phyloP scores from a whole-genome alignment of 1,140 invertebrate species.

The Trichogramma pretiosum region DNA sequence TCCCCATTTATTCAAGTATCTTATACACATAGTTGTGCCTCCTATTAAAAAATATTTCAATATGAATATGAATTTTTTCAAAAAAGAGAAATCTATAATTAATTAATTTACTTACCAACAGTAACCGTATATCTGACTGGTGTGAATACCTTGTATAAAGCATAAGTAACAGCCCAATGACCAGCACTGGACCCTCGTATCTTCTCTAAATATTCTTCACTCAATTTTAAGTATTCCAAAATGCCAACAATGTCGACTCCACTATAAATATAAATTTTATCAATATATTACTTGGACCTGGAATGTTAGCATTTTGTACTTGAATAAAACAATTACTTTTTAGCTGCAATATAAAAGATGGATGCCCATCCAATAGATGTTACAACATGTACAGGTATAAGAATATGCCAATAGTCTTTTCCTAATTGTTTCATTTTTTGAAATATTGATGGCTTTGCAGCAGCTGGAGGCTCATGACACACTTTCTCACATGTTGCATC shows the following conservation, averaged over 20 bases:
- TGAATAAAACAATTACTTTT: too few species aligned
- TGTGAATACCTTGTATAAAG: constrained; percentile 84
- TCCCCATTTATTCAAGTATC: constrained; percentile 48
- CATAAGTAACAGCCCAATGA: constrained; percentile 79
- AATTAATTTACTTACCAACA: constrained; percentile 52
- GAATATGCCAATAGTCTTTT: constrained; percentile 89
- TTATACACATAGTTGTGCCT: constrained; percentile 53
- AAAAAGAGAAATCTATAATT: constrained; percentile 8
- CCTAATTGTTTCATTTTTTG: constrained; percentile 85
- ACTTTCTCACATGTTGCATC: constrained; percentile 4
- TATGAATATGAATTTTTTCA: constrained; percentile 1
- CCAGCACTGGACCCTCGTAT: constrained; percentile 71
- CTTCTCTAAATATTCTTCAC: constrained; percentile 65
- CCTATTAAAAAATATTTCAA: constrained; percentile 31
- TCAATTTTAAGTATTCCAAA: constrained; percentile 64
- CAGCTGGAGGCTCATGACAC: background rate
- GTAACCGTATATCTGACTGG: constrained; percentile 86
- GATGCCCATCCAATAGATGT: constrained; percentile 81
- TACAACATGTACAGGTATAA: constrained; percentile 79
- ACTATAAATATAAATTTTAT: constrained; percentile 49
- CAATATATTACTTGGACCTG: too few species aligned
- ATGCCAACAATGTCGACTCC: constrained; percentile 76
- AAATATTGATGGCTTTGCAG: constrained; percentile 57
- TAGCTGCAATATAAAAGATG: constrained; percentile 76
- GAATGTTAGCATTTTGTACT: too few species aligned